Evolutionary conservation across 37 sponge, comb jelly and placozoan species (phyloP), one percentile per base, ranked within the genome.

Genomic region (Corticium candelabrum): DNA sequence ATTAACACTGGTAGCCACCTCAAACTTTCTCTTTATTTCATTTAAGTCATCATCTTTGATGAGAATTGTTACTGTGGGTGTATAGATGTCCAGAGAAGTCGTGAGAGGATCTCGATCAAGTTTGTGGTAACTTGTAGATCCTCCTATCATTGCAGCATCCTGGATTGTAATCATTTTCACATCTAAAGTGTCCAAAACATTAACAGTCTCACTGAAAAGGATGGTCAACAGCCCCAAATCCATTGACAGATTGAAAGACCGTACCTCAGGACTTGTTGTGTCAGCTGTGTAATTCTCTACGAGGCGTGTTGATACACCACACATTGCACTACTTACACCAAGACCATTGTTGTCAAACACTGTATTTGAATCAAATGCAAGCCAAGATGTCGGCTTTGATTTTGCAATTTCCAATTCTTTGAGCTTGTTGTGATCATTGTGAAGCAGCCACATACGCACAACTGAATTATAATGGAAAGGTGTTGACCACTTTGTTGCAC

Each of bases 121-220:
- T 27, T 11, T 50, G 62, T 50, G 62, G 62, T 50, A 50, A 50
- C 15, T 50, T n/a, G 41, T 33, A 7, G 37, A 38, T 0, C 67
- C 67, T n/a, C 74, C 50, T 37, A 37, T 35, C 38, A 82, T 34
- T 34, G 36, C 70, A 27, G 83, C 85, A 37, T 56, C 82, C 69
- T 91, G 92, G 3, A 91, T 21, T 27, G 84, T 83, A 11, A 91
- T 38, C 0, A 76, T 56, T 41, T 71, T 69, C 50, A 74, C 81
- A 40, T 83, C 75, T 5, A 91, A 73, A 15, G 86, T 78, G 69
- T 57, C 37, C n/a, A n/a, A n/a, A 15, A 88, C 39, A 34, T 85
- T 80, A 1, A 94, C 89, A 34, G 95, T 94, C 41, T 94, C 95
- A 32, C 88, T 69, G 43, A 94, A 90, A 70, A 41, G 76, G 27